phyloP scores from a whole-genome alignment of 2,888 invertebrate genomes.

The Macrophya alboannulata region DNA sequence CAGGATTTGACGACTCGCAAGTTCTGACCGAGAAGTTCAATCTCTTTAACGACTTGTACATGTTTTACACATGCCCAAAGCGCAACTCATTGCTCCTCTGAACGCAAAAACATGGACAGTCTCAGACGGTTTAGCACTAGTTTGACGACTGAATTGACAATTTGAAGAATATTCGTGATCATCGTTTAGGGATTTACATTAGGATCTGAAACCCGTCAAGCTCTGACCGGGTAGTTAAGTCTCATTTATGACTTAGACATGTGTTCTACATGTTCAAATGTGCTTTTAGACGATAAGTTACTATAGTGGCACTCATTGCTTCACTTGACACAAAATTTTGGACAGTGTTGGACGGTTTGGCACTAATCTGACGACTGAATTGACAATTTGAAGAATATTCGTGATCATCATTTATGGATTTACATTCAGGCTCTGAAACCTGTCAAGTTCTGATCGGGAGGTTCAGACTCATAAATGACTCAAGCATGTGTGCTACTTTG shows the following conservation, averaged over 20 bases:
- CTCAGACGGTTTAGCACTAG: neutral
- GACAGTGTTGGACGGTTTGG: neutral
- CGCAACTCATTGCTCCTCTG: neutral
- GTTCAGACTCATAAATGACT: neutral
- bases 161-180: neutral
- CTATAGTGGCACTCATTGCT: neutral
- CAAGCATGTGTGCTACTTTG: neutral
- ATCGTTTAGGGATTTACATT: neutral
- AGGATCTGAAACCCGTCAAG: neutral
- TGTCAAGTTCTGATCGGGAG: neutral
- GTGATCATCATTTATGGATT: neutral
- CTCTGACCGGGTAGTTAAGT: neutral
- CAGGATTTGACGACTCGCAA: neutral
- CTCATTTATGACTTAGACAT: neutral
- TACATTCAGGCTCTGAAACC: neutral
- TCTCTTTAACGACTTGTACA: neutral
- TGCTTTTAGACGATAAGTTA: neutral
- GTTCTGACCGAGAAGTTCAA: neutral
- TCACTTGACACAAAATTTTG: neutral
- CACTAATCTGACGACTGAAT: neutral
- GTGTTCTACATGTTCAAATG: neutral
- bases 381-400: neutral
- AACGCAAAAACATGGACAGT: neutral
- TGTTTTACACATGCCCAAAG: neutral
- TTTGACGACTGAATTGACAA: neutral